phyloP scores from a whole-genome alignment of 2,113 vertebrate genomes.

The Chelonoidis abingdonii region DNA sequence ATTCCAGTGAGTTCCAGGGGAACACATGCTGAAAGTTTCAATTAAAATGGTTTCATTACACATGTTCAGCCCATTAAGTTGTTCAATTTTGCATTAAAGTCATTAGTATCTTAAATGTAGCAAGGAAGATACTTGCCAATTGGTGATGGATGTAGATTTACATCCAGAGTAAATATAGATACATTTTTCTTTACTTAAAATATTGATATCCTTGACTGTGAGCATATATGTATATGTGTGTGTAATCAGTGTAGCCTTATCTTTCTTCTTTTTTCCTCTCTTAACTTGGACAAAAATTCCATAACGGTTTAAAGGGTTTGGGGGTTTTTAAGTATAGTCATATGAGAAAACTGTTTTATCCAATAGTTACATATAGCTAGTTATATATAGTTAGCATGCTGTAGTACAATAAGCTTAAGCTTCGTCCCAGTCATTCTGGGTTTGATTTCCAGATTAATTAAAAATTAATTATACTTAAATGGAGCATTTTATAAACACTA shows the following conservation, averaged over 20 bases:
- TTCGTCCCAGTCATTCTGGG: constrained; percentile 30
- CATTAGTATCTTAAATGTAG: constrained; percentile 58
- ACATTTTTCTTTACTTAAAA: neutral
- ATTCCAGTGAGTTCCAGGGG: neutral
- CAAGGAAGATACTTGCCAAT: constrained; percentile 41
- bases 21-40: constrained; percentile 32
- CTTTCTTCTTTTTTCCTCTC: neutral
- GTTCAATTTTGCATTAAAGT: constrained; percentile 65
- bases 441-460: constrained; percentile 26
- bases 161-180: neutral
- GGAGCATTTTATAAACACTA: neutral
- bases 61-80: constrained; percentile 50
- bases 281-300: neutral
- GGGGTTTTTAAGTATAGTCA: neutral
- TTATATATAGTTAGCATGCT: neutral
- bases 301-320: neutral
- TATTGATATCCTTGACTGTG: rapidly evolving
- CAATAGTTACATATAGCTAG: neutral
- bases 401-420: constrained; percentile 3
- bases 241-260: neutral
- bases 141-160: constrained; percentile 1
- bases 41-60: constrained; percentile 57
- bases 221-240: neutral
- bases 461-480: constrained; percentile 35
- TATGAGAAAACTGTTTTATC: constrained; percentile 22